These are phyloP conservation scores for Eristalinus sepulchralis DNA, from an alignment of 2,888 invertebrate species.

Conservation along the genomic window DNA sequence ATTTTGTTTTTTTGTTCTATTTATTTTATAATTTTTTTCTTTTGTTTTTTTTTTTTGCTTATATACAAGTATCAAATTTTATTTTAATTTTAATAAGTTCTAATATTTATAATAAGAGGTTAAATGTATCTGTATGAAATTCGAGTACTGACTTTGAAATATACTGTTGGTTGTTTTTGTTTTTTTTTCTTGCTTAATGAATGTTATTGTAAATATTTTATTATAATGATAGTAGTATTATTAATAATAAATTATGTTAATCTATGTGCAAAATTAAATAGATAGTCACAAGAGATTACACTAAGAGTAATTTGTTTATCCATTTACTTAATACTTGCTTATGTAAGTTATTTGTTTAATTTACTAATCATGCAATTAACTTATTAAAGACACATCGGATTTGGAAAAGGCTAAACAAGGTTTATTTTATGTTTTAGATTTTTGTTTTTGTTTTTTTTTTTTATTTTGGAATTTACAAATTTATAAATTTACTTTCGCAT, in stretches of 20 bases:
- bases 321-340: conserved; percentile 12
- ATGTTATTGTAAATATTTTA: conserved; percentile 12
- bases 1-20: conserved; percentile 30
- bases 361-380: conserved; percentile 60
- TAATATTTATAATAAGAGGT: conserved; percentile 44
- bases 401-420: conserved; percentile 66
- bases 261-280: conserved; percentile 65
- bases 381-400: conserved; percentile 70
- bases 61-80: conserved; percentile 54
- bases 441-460: conserved; percentile 13
- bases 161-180: conserved; percentile 5
- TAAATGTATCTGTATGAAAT: conserved; percentile 50
- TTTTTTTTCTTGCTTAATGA: conserved; percentile 35
- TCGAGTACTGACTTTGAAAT: conserved; percentile 16
- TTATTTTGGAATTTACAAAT: conserved; percentile 29
- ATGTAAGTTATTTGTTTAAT: conserved; percentile 11
- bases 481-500: conserved; percentile 38
- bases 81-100: conserved; percentile 48
- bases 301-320: conserved; percentile 2
- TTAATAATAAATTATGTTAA: conserved; percentile 36
- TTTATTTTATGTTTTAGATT: too few relatives aligned
- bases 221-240: conserved; percentile 7
- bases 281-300: conserved; percentile 23
- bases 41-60: conserved; percentile 6
- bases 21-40: conserved; percentile 3